Conservation (phyloP, 2,888 invertebrate species). For the Erpobdella octoculata region DNA sequence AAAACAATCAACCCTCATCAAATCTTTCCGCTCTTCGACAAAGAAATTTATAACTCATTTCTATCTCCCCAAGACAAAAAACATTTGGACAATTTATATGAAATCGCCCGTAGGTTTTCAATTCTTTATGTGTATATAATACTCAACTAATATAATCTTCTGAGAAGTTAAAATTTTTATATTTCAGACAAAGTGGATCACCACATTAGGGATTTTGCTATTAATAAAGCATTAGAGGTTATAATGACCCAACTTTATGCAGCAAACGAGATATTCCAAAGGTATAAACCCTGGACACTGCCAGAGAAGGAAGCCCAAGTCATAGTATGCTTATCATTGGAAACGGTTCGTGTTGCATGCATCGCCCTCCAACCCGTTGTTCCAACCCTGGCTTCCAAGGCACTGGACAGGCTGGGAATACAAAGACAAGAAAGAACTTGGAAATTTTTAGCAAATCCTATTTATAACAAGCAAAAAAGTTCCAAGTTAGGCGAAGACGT, state of each 20-base stretch:
- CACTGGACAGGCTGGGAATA: conserved; percentile 58
- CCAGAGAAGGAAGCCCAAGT: conserved; percentile 56
- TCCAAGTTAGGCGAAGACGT: neutral
- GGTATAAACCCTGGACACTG: conserved; percentile 79
- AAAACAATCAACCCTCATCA: conserved; percentile 69
- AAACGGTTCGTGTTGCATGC: conserved; percentile 60
- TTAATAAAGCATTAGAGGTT: conserved; percentile 73
- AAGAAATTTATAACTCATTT: conserved; percentile 38
- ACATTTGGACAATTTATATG: conserved; percentile 56
- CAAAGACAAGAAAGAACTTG: conserved; percentile 38
- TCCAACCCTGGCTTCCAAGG: conserved; percentile 63
- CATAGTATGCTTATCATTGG: neutral
- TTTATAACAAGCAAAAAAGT: neutral
- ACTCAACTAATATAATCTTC: neutral
- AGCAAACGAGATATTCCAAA: conserved; percentile 78
- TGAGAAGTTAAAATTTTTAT: neutral
- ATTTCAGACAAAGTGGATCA: conserved; percentile 55
- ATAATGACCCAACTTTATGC: conserved; percentile 67
- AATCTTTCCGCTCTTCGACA: conserved; percentile 60
- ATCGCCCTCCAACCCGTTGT: conserved; percentile 77
- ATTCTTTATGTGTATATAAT: neutral
- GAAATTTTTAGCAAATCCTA: conserved; percentile 24
- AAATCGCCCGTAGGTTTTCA: conserved; percentile 46
- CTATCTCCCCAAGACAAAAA: conserved; percentile 52
- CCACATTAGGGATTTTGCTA: conserved; percentile 68